Evolutionary conservation across 2,113 vertebrate species (phyloP).

Genomic region (Gorsachius goisagi): DNA sequence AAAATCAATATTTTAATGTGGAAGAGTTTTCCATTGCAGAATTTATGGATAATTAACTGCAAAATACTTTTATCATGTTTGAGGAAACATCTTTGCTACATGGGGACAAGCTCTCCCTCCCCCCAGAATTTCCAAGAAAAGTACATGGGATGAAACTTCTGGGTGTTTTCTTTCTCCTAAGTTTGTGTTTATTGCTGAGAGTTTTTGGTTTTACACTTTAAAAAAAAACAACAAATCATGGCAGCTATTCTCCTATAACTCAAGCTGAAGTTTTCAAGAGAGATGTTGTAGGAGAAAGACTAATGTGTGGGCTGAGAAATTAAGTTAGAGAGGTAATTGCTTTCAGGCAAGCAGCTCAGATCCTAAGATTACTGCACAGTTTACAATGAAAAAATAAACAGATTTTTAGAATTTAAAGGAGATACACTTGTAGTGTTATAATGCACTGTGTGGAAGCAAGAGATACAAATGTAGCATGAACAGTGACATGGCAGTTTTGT

Average conservation of each 20-base stretch:
- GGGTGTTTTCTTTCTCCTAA: not conserved
- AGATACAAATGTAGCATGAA: not conserved
- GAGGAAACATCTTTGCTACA: not conserved
- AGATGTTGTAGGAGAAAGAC: not conserved
- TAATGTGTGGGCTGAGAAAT: not conserved
- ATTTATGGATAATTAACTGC: not conserved
- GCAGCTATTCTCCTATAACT: not conserved
- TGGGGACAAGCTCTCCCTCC: not conserved
- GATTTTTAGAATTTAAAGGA: not conserved
- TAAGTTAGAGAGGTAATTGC: not conserved
- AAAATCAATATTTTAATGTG: not conserved
- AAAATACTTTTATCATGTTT: not conserved
- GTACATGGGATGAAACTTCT: not conserved
- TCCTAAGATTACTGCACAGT: not conserved
- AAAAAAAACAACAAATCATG: not conserved
- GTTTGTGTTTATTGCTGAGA: not conserved
- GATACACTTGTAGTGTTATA: not conserved
- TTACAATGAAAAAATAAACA: not conserved
- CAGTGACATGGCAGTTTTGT: not conserved
- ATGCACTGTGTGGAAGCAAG: not conserved
- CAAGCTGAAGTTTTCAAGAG: not conserved
- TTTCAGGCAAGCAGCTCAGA: not conserved
- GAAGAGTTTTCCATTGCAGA: not conserved
- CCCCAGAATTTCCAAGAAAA: not conserved
- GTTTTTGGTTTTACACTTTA: not conserved